Base-by-base conservation (phyloP, 1,140 invertebrate genomes). In the Mactra quadrangularis region DNA sequence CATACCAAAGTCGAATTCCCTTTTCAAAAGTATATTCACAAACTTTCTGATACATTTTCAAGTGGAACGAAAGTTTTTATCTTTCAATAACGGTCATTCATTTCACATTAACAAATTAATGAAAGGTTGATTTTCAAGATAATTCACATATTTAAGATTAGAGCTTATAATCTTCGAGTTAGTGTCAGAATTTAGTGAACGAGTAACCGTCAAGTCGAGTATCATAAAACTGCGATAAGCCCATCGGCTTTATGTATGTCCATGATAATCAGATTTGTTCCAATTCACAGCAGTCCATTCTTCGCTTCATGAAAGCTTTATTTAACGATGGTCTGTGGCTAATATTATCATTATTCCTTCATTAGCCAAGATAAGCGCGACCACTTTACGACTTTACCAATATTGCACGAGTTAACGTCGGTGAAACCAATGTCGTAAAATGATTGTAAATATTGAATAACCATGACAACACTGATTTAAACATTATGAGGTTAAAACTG, bases 301-400 rank as follows among this genome's bases (percentile, higher is more conserved):
- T 19, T 19, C n/a, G 27, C 31, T 50, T 68, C 64, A 27, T 4
- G 31, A n/a, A n/a, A 45, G 17, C 38, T 38, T 38, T 27, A 41
- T 66, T 66, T 47, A n/a, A 22, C 4, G 25, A 50, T 19, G 7
- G 3, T 22, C 29, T n/a, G 9, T 19, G 9, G 6, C 0, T 27
- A 68, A 41, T 68, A 41, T 47, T 41, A 50, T 27, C 31, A 68
- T 68, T 68, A 68, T 50, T 68, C 47, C 45, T 68, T 68, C 64
- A 68, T 68, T 68, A 68, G 45, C 41, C 7, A 15, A 50, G 64
- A 68, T 68, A 68, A 38, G 38, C 38, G 1, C 1, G 27, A 45
- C 41, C 1, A 25, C 27, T 6, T 68, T 68, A 47, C 47, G 31
- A 11, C 3, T 11, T 41, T 3, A 41, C 31, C 64, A 38, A 68